These are phyloP conservation scores for Hanleya hanleyi DNA, from an alignment of 2,888 invertebrate species.

Conservation along the genomic window DNA sequence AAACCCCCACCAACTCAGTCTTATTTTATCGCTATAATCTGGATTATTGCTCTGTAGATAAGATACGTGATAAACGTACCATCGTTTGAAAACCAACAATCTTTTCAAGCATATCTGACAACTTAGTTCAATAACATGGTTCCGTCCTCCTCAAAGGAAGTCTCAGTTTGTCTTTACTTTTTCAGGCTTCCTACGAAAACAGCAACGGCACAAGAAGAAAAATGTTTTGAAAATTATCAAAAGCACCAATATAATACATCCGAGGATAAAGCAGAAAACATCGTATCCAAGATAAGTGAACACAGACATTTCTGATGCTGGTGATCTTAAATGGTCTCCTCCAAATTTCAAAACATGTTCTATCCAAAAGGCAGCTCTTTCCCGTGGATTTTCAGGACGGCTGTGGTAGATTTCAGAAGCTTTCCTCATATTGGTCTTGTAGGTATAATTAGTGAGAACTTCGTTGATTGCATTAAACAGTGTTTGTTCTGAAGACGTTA, in stretches of 20 bases:
- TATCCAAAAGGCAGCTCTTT: constrained; percentile 52
- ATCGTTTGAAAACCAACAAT: too few species aligned
- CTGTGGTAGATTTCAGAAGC: constrained; percentile 38
- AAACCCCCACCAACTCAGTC: too few species aligned
- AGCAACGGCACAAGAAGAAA: neutral
- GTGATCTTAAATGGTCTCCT: constrained; percentile 44
- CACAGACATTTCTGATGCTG: constrained; percentile 15
- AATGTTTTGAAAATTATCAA: neutral
- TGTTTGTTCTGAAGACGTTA: constrained; percentile 23
- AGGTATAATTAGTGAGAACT: constrained; percentile 32
- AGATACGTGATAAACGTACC: too few species aligned
- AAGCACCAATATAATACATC: neutral
- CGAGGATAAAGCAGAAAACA: neutral
- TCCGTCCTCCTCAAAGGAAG: too few species aligned
- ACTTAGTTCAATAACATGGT: too few species aligned
- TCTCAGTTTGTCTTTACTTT: too few species aligned
- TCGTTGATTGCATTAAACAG: constrained; percentile 31
- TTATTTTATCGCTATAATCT: too few species aligned
- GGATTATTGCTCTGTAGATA: too few species aligned
- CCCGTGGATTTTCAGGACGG: constrained; percentile 31
- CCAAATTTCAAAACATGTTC: constrained; percentile 55
- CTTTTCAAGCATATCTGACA: too few species aligned
- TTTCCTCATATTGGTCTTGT: constrained; percentile 29
- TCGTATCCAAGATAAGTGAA: neutral
- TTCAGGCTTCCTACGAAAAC: neutral